These are phyloP conservation scores for Morpho helenor DNA, from an alignment of 2,888 invertebrate genomes.

Conservation along the genomic window DNA sequence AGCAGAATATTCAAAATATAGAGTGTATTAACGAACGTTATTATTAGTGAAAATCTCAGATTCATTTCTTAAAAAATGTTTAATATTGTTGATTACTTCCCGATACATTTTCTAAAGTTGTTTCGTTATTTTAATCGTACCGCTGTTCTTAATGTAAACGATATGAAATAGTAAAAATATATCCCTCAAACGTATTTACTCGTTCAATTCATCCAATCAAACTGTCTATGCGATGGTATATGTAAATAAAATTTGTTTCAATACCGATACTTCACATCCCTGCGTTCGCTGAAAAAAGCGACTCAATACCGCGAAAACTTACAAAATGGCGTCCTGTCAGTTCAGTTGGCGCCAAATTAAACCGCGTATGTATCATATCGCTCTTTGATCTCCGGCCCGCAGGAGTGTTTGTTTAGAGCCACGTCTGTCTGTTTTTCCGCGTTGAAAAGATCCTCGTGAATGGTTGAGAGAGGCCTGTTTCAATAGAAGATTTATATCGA, in stretches of 20 bases:
- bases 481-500: conserved; percentile 71
- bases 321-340: conserved; percentile 67
- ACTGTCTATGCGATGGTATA: not conserved
- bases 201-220: not conserved
- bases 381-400: conserved; percentile 67
- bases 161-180: too few species aligned
- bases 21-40: too few species aligned
- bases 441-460: conserved; percentile 63
- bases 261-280: conserved; percentile 11
- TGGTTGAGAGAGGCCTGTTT: conserved; percentile 44
- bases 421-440: conserved; percentile 64
- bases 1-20: too few species aligned
- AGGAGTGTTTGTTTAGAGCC: conserved; percentile 58
- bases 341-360: conserved; percentile 72
- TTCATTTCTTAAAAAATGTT: too few species aligned
- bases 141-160: too few species aligned
- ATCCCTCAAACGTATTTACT: not conserved
- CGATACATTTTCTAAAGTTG: too few species aligned
- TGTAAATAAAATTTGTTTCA: not conserved
- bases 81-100: too few species aligned
- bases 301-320: conserved; percentile 44
- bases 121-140: not conserved
- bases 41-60: too few species aligned
- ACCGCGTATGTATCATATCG: conserved; percentile 68
- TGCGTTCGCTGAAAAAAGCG: conserved; percentile 26